phyloP scores from a whole-genome alignment of 2,797 vertebrate species.

The Onychomys leucogaster region DNA sequence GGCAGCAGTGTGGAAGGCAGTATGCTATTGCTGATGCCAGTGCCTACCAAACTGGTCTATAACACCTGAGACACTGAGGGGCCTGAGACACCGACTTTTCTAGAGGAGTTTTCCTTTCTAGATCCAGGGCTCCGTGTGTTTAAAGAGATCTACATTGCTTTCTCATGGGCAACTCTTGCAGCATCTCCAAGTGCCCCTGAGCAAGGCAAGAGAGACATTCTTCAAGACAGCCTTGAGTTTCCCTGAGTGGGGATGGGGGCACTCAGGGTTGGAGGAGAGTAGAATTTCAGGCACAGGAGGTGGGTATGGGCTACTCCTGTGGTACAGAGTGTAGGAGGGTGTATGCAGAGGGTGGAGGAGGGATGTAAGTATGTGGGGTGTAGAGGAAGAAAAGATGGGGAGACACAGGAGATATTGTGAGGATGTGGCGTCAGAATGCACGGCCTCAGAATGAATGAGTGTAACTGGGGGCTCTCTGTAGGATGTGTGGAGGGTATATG shows the following conservation, averaged over 20 bases:
- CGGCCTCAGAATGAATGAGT: not conserved
- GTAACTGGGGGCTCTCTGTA: too few relatives aligned
- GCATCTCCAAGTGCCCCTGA: not conserved
- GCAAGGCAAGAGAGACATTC: rapidly evolving
- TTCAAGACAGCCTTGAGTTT: not conserved
- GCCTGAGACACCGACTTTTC: not conserved
- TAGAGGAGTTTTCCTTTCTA: not conserved
- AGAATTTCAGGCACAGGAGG: not conserved
- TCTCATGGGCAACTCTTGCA: rapidly evolving
- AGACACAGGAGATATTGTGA: not conserved
- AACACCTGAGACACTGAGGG: not conserved
- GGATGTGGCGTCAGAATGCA: not conserved
- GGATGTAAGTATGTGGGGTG: too few relatives aligned
- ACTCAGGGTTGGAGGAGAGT: not conserved
- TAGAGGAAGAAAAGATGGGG: not conserved
- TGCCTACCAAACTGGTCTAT: conserved; percentile 4
- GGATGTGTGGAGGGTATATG: rapidly evolving
- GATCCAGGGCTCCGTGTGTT: not conserved
- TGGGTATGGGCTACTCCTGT: not conserved
- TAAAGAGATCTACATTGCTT: not conserved
- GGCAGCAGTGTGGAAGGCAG: not conserved
- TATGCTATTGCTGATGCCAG: not conserved
- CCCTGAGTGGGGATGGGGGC: not conserved
- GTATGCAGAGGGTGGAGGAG: rapidly evolving
- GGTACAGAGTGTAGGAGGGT: rapidly evolving